Evolutionary conservation across 2,113 vertebrate species (phyloP).

Genomic region (Hucho hucho): DNA sequence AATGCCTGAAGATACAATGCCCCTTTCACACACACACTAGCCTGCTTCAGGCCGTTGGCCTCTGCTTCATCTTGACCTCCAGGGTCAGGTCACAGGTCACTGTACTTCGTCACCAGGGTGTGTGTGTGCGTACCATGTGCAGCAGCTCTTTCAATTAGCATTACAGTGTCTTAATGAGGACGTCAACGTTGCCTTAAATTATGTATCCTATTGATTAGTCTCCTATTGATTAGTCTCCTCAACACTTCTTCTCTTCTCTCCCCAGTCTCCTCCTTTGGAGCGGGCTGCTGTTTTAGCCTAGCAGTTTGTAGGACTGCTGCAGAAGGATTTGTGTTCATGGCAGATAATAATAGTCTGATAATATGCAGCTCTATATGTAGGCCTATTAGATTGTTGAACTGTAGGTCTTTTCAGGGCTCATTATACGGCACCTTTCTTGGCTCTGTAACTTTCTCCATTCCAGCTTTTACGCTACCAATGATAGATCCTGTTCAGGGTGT

Average conservation of each 20-base stretch:
- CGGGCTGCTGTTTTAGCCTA: not conserved
- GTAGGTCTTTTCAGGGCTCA: too few species aligned
- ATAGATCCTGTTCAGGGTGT: too few species aligned
- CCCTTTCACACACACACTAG: not conserved
- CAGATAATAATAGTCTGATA: too few species aligned
- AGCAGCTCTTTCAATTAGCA: constrained; percentile 4
- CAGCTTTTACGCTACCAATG: too few species aligned
- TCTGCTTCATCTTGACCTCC: not conserved
- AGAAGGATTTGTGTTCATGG: too few species aligned
- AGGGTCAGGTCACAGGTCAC: constrained; percentile 2
- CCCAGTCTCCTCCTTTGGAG: not conserved
- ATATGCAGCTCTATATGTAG: too few species aligned
- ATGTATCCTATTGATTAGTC: constrained; percentile 3
- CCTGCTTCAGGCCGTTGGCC: not conserved
- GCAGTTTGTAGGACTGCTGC: too few species aligned
- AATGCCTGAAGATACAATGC: not conserved
- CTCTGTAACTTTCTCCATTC: too few species aligned
- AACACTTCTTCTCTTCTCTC: not conserved
- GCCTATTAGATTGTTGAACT: too few species aligned
- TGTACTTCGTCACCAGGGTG: not conserved
- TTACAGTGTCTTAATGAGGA: constrained; percentile 15
- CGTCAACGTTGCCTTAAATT: constrained; percentile 12
- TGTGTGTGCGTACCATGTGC: not conserved
- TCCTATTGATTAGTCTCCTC: constrained; percentile 6
- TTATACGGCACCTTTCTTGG: too few species aligned